These are phyloP conservation scores for Coranthus polyacanthus DNA, from an alignment of 2,797 vertebrate genomes.

Conservation along the genomic window DNA sequence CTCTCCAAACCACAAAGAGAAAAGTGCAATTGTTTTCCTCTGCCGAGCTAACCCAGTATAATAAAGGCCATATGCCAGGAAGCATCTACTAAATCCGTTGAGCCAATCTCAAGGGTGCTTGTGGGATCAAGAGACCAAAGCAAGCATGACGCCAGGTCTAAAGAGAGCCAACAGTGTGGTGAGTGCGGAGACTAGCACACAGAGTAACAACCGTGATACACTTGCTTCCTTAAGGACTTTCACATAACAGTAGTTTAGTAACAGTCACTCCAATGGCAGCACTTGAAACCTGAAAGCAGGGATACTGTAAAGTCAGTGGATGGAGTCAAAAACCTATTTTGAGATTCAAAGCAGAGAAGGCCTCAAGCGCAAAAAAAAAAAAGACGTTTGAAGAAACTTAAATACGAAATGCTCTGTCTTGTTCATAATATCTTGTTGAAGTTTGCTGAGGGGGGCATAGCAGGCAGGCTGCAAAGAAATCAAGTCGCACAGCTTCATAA, in stretches of 20 bases:
- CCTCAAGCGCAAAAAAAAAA: constrained; percentile 35
- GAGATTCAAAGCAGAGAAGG: constrained; percentile 57
- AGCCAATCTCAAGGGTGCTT: constrained; percentile 73
- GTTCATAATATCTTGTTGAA: constrained; percentile 41
- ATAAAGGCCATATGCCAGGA: constrained; percentile 63
- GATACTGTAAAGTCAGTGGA: constrained; percentile 44
- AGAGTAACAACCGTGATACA: constrained; percentile 53
- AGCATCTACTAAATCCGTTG: constrained; percentile 63
- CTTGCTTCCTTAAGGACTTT: constrained; percentile 69
- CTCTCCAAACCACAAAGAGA: constrained; percentile 28
- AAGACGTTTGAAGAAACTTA: constrained; percentile 53
- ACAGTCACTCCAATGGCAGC: constrained; percentile 56
- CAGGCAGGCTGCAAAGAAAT: constrained; percentile 35
- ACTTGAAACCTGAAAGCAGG: constrained; percentile 55
- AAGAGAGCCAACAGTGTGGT: constrained; percentile 46
- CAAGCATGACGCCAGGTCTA: constrained; percentile 55
- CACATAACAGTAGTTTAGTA: constrained; percentile 51
- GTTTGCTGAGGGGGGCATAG: constrained; percentile 29
- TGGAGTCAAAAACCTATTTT: constrained; percentile 61
- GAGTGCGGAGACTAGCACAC: constrained; percentile 29
- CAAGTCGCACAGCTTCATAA: constrained; percentile 37
- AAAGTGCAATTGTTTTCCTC: constrained; percentile 62
- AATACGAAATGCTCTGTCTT: constrained; percentile 46
- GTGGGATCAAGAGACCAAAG: constrained; percentile 72
- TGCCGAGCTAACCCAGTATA: constrained; percentile 61